phyloP scores from a whole-genome alignment of 2,888 invertebrate genomes.

The Cryptocheilus praepositus region DNA sequence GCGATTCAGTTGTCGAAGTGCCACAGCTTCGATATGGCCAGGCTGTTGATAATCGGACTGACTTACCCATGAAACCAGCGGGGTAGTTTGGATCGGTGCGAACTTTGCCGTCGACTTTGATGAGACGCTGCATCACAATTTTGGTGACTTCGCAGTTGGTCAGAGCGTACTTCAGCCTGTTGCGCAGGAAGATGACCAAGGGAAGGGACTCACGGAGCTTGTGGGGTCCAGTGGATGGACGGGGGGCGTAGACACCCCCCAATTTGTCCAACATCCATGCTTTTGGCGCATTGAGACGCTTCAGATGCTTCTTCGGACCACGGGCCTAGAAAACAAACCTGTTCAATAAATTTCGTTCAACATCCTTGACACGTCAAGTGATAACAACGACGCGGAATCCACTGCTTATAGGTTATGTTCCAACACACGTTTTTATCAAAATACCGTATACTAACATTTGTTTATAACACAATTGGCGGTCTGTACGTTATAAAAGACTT shows the following conservation, averaged over 20 bases:
- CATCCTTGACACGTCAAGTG: constrained; percentile 2
- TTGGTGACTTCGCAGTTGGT: constrained; percentile 97
- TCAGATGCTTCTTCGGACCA: constrained; percentile 99
- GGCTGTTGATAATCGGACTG: neutral
- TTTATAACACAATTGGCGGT: too few species aligned
- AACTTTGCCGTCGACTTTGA: constrained; percentile 99
- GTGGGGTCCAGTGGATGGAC: constrained; percentile 98
- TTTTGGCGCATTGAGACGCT: constrained; percentile 98
- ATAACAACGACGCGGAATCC: neutral
- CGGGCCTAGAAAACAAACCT: constrained; percentile 84
- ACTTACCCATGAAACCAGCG: constrained; percentile 98
- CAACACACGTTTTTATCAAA: neutral
- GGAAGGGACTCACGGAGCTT: constrained; percentile 98
- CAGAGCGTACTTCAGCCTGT: constrained; percentile 98
- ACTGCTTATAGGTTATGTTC: constrained; percentile 6
- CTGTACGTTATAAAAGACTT: neutral
- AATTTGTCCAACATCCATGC: constrained; percentile 99
- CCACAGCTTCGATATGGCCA: constrained; percentile 65
- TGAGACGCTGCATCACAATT: constrained; percentile 97
- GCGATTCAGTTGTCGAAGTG: constrained; percentile 49
- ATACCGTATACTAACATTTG: too few species aligned
- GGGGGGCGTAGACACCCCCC: constrained; percentile 97
- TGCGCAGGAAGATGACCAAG: constrained; percentile 96
- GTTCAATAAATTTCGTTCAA: neutral
- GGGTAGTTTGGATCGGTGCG: constrained; percentile 98